These are phyloP conservation scores for Hepsetus odoe DNA, from an alignment of 2,113 vertebrate species.

Conservation along the genomic window DNA sequence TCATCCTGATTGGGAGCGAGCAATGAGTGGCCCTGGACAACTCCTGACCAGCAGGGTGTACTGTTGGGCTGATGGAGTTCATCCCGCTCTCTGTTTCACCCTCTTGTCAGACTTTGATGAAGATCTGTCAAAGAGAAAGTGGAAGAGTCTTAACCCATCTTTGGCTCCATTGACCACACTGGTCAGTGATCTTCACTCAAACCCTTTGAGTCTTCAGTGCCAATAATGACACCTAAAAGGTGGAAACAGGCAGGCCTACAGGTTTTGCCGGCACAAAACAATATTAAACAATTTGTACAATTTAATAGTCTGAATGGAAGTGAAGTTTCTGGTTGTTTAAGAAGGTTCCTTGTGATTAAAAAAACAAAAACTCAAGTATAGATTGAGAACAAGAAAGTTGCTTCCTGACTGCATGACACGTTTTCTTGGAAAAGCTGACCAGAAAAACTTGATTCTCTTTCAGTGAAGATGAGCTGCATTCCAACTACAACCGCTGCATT, in stretches of 20 bases:
- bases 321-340: not conserved
- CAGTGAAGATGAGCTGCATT: not conserved
- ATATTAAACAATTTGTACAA: too few species aligned
- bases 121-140: slow-evolving; percentile 61
- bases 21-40: not conserved
- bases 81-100: not conserved
- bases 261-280: not conserved
- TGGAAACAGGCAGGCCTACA: not conserved
- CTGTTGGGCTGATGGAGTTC: not conserved
- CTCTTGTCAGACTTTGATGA: slow-evolving; percentile 62
- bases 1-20: too few species aligned
- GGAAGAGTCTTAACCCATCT: slow-evolving; percentile 50
- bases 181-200: not conserved
- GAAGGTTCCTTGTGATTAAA: too few species aligned
- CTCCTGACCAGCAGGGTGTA: slow-evolving; percentile 29
- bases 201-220: not conserved
- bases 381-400: not conserved
- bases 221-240: too few species aligned
- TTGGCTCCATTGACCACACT: slow-evolving; percentile 4
- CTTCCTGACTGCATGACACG: not conserved
- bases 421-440: too few species aligned
- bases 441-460: not conserved
- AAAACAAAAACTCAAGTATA: too few species aligned
- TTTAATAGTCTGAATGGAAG: too few species aligned
- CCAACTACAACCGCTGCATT: not conserved